Evolutionary conservation across 37 sponge, comb jelly and placozoan genomes (phyloP).

Genomic region (Aphrocallistes beatrix): DNA sequence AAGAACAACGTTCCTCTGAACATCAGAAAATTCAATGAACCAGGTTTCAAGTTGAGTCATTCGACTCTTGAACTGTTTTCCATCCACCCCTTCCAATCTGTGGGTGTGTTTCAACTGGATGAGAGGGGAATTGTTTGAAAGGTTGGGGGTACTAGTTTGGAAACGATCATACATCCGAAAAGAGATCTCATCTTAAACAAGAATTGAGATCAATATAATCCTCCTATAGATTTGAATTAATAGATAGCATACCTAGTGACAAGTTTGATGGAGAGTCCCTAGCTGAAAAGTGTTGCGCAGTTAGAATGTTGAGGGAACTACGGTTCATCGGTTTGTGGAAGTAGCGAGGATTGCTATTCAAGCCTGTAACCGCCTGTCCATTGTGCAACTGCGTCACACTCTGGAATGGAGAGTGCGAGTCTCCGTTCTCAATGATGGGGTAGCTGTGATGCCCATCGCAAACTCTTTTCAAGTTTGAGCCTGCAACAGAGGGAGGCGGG

Average conservation of each 20-base stretch:
- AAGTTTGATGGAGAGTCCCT: neutral
- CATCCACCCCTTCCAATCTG: conserved; percentile 47
- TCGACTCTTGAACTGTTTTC: conserved; percentile 40
- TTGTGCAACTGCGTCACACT: neutral
- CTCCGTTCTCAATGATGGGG: neutral
- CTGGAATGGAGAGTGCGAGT: conserved; percentile 1
- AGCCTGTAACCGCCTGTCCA: neutral
- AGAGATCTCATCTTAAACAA: conserved; percentile 10
- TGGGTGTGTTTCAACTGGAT: neutral
- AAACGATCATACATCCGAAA: neutral
- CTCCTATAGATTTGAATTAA: neutral
- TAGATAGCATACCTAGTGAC: neutral
- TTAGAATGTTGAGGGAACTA: neutral
- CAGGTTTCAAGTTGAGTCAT: conserved; percentile 46
- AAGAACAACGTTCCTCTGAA: conserved; percentile 71
- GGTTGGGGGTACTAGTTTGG: neutral
- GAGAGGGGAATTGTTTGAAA: neutral
- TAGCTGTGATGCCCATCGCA: neutral
- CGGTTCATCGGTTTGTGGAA: neutral
- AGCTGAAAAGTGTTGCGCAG: neutral
- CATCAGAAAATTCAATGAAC: conserved; percentile 83
- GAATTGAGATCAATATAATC: neutral
- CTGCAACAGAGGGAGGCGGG: neutral
- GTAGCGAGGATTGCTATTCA: neutral
- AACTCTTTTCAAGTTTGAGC: no score